Evolutionary conservation across 2,113 vertebrate genomes (phyloP).

Genomic region (Leiothrix lutea): DNA sequence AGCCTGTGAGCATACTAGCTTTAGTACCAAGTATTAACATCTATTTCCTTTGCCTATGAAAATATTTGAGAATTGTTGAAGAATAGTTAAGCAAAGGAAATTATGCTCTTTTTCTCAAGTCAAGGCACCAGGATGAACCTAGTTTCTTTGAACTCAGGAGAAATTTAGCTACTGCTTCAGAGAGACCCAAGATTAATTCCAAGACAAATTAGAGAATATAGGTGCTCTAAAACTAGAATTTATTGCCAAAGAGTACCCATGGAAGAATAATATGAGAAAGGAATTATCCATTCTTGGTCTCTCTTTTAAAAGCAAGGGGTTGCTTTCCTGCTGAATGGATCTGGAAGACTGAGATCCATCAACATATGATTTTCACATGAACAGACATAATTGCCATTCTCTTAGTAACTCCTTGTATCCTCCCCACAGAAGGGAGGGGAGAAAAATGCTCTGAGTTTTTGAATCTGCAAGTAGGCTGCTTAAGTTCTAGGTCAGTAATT

Average conservation of each 20-base stretch:
- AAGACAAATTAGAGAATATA: neutral
- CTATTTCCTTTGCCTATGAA: conserved; percentile 34
- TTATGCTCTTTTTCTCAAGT: neutral
- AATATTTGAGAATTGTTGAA: neutral
- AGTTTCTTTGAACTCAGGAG: neutral
- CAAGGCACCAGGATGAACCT: neutral
- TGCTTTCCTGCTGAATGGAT: neutral
- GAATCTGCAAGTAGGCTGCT: neutral
- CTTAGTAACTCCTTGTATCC: neutral
- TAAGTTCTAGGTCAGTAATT: neutral
- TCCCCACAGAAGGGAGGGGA: neutral
- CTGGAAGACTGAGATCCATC: neutral
- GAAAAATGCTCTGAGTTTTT: neutral
- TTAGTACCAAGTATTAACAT: neutral
- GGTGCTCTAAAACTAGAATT: neutral
- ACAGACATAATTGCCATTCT: neutral
- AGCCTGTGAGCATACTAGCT: neutral
- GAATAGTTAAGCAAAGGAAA: neutral
- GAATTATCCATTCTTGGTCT: neutral
- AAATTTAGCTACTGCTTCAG: neutral
- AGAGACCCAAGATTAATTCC: neutral
- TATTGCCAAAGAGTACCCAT: neutral
- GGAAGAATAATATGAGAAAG: neutral
- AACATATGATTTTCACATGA: neutral
- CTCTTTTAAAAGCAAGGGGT: neutral